Conservation (phyloP, 2,113 vertebrate species). For the Caretta caretta region DNA sequence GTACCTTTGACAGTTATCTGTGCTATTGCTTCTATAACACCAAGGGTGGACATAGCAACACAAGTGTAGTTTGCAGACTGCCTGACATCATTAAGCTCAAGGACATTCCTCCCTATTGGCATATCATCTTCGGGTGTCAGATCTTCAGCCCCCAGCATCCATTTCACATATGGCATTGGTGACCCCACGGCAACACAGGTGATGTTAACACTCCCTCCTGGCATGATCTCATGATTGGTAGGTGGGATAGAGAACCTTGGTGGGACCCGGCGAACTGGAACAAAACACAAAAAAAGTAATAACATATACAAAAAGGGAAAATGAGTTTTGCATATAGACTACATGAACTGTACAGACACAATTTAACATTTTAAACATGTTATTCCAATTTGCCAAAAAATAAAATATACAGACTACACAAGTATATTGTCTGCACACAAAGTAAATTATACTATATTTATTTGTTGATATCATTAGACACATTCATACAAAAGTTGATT, state of each 20-base stretch:
- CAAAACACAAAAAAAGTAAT: slow-evolving; percentile 80
- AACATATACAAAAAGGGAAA: slow-evolving; percentile 75
- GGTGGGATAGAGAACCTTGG: slow-evolving; percentile 99
- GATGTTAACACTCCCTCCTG: slow-evolving; percentile 98
- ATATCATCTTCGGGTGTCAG: slow-evolving; percentile 99
- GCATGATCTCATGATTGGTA: slow-evolving; percentile 99
- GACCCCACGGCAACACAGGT: slow-evolving; percentile 99
- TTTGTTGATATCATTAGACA: slow-evolving; percentile 72
- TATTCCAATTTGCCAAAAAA: slow-evolving; percentile 57
- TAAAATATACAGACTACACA: slow-evolving; percentile 70
- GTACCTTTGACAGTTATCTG: slow-evolving; percentile 99
- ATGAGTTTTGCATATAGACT: slow-evolving; percentile 29
- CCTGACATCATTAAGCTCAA: slow-evolving; percentile 97
- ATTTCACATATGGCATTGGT: slow-evolving; percentile 99
- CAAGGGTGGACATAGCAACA: slow-evolving; percentile 98
- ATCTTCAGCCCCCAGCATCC: slow-evolving; percentile 99
- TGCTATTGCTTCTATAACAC: slow-evolving; percentile 97
- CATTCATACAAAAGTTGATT: slow-evolving; percentile 80
- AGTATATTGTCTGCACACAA: slow-evolving; percentile 77
- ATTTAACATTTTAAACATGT: slow-evolving; percentile 53
- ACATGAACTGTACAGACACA: slow-evolving; percentile 81
- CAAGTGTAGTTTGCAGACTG: slow-evolving; percentile 99
- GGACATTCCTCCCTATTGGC: slow-evolving; percentile 98
- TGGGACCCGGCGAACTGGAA: slow-evolving; percentile 96
- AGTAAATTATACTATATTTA: slow-evolving; percentile 65